Evolutionary conservation across 1,140 invertebrate species (phyloP).

Genomic region (Cotesia vestalis): DNA sequence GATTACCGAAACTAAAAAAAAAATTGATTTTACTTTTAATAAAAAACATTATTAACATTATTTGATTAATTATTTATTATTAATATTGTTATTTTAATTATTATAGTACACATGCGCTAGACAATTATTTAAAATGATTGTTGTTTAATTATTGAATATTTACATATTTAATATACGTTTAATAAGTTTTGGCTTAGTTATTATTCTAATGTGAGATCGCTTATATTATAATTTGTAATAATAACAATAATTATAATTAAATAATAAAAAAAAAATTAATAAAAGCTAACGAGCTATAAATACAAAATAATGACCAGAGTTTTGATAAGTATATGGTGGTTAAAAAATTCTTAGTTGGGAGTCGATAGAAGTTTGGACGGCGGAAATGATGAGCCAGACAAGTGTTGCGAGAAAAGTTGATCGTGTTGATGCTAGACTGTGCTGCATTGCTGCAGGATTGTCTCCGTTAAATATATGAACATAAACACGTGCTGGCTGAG

Average conservation of each 20-base stretch:
- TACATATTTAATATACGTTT: too few species aligned
- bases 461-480: conserved; percentile 87
- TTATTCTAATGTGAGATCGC: too few species aligned
- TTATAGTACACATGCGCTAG: too few species aligned
- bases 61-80: too few species aligned
- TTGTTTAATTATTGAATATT: too few species aligned
- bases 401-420: conserved; percentile 26
- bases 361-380: conserved; percentile 16
- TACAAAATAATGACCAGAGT: not conserved
- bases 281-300: too few species aligned
- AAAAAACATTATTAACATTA: not conserved
- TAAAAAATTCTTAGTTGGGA: conserved; percentile 20
- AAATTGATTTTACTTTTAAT: not conserved
- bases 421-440: conserved; percentile 56
- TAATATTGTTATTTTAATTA: too few species aligned
- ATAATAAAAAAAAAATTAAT: too few species aligned
- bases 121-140: too few species aligned
- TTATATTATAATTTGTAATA: too few species aligned
- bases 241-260: too few species aligned
- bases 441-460: conserved; percentile 70
- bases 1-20: not conserved
- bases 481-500: conserved; percentile 81
- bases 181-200: too few species aligned
- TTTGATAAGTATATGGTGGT: not conserved
- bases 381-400: conserved; percentile 27